These are phyloP conservation scores for Steatocranus sp. DNA, from an alignment of 2,797 vertebrate species.

Conservation along the genomic window DNA sequence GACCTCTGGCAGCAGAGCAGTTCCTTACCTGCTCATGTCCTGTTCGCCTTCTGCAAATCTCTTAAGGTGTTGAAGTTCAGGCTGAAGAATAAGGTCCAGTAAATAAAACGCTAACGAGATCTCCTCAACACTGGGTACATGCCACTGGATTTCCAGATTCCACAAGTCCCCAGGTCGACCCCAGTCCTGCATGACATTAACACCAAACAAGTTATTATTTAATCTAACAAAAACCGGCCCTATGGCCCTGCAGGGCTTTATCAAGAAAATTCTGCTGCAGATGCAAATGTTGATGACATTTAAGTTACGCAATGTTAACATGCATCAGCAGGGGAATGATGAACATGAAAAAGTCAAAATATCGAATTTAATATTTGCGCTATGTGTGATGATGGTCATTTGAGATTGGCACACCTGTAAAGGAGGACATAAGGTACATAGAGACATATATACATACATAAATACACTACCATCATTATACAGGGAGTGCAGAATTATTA, in stretches of 20 bases:
- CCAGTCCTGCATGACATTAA: conserved; percentile 83
- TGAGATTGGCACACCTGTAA: background rate
- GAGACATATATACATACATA: background rate
- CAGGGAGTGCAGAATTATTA: too few relatives aligned
- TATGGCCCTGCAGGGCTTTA: background rate
- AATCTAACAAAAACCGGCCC: background rate
- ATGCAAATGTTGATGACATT: background rate
- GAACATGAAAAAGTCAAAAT: background rate
- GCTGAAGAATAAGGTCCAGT: conserved; percentile 90
- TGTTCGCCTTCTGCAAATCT: conserved; percentile 81
- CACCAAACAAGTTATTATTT: background rate
- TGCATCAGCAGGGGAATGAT: background rate
- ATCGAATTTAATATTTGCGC: background rate
- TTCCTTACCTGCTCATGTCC: conserved; percentile 86
- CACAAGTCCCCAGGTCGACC: conserved; percentile 91
- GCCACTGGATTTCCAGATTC: conserved; percentile 93
- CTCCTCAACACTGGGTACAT: conserved; percentile 88
- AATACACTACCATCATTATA: background rate
- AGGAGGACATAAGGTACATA: background rate
- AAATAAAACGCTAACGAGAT: conserved; percentile 84
- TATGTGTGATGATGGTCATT: background rate
- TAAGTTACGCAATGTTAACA: background rate
- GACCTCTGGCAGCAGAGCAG: background rate
- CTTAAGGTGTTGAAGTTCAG: conserved; percentile 87
- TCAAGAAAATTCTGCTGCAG: background rate